Evolutionary conservation across 2,888 invertebrate species (phyloP).

Genomic region (Drosophila barbarae): DNA sequence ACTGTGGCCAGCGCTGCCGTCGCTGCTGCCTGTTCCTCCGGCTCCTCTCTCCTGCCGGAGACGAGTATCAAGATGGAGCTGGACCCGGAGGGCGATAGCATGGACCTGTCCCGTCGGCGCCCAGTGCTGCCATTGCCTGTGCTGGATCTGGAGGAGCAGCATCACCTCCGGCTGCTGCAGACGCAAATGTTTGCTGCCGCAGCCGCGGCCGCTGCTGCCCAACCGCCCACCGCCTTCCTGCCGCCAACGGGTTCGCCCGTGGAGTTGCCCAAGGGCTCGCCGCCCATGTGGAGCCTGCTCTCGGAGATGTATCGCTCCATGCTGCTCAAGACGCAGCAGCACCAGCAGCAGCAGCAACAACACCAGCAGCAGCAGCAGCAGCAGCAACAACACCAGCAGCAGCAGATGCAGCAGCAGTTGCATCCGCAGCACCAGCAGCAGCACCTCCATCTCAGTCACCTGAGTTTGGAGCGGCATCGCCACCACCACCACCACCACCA

Average conservation of each 20-base stretch:
- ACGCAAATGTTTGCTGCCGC: conserved; percentile 77
- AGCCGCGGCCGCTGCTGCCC: conserved; percentile 70
- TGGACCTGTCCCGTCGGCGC: conserved; percentile 41
- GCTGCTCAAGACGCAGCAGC: conserved; percentile 71
- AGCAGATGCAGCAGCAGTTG: conserved; percentile 17
- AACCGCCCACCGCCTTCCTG: conserved; percentile 22
- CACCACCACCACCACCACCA: conserved; percentile 27
- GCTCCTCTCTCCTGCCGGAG: conserved; percentile 11
- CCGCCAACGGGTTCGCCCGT: conserved; percentile 11
- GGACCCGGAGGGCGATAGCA: conserved; percentile 50
- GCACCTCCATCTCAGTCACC: conserved; percentile 33
- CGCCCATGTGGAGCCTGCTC: conserved; percentile 78
- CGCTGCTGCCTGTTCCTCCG: conserved; percentile 24
- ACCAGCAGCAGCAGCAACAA: conserved; percentile 45
- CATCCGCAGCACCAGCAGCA: conserved; percentile 41
- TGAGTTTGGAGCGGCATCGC: conserved; percentile 37
- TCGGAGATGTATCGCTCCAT: conserved; percentile 79
- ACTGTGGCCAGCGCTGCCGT: conserved; percentile 36
- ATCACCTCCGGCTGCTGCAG: conserved; percentile 71
- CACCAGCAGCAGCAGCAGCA: conserved; percentile 26
- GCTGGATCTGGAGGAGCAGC: conserved; percentile 68
- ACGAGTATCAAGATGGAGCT: conserved; percentile 61
- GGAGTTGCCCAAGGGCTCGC: conserved; percentile 35
- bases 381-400: conserved; percentile 45
- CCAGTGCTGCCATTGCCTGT: conserved; percentile 13